phyloP scores from a whole-genome alignment of 2,113 vertebrate genomes.

The Laterallus jamaicensis region DNA sequence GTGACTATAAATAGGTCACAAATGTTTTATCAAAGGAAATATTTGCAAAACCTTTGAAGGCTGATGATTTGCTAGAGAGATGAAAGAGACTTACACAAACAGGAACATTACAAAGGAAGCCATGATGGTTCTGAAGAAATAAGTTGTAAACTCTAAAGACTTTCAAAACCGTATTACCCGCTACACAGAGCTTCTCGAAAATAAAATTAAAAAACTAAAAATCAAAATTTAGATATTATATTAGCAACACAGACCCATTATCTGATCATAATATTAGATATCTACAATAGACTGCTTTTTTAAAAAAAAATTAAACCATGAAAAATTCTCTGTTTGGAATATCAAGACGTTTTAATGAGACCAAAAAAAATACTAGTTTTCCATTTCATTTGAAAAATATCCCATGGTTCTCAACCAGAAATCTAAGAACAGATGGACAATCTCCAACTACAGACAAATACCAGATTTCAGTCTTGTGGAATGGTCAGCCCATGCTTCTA shows the following conservation, averaged over 20 bases:
- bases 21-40: constrained; percentile 4
- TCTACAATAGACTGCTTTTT: not conserved
- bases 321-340: not conserved
- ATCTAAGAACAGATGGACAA: not conserved
- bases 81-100: not conserved
- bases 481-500: not conserved
- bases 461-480: not conserved
- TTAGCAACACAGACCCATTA: not conserved
- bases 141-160: not conserved
- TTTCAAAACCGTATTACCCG: not conserved
- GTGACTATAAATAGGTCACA: not conserved
- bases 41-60: not conserved
- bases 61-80: not conserved
- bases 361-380: not conserved
- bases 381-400: not conserved
- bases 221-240: not conserved
- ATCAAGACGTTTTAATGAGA: not conserved
- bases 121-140: not conserved
- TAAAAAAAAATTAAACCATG: not conserved
- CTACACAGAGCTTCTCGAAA: not conserved
- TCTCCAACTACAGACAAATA: not conserved
- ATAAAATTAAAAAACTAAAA: not conserved
- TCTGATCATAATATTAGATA: not conserved
- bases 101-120: not conserved
- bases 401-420: not conserved